Evolutionary conservation across 2,888 invertebrate genomes (phyloP).

Genomic region (Eupithecia insigniata): DNA sequence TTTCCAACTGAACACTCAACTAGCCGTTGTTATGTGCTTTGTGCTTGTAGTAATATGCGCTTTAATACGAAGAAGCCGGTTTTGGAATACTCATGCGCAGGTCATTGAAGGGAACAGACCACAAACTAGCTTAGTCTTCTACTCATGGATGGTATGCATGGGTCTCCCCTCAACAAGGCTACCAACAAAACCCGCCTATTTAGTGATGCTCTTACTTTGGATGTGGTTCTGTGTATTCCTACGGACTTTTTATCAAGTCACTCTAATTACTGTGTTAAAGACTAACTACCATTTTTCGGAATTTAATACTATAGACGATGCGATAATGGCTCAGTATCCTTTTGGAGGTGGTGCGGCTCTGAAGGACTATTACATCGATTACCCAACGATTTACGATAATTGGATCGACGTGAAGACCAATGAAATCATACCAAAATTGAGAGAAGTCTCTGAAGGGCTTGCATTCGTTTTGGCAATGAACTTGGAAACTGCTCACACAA

Average conservation of each 20-base stretch:
- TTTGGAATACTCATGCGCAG: conserved; percentile 41
- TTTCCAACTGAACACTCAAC: conserved; percentile 54
- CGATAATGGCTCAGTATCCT: conserved; percentile 57
- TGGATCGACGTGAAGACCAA: conserved; percentile 58
- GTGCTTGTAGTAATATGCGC: conserved; percentile 55
- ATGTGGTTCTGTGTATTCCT: conserved; percentile 70
- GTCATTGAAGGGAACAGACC: conserved; percentile 39
- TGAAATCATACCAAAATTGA: conserved; percentile 53
- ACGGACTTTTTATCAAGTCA: conserved; percentile 72
- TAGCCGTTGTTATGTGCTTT: conserved; percentile 59
- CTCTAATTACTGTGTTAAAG: conserved; percentile 67
- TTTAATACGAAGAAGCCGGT: conserved; percentile 52
- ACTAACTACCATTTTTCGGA: conserved; percentile 59
- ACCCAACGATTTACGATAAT: conserved; percentile 59
- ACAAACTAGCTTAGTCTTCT: conserved; percentile 55
- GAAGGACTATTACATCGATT: conserved; percentile 65
- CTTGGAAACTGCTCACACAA: conserved; percentile 53
- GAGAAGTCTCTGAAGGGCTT: conserved; percentile 58
- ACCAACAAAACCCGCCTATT: conserved; percentile 57
- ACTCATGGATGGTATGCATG: conserved; percentile 70
- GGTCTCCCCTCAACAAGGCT: conserved; percentile 60
- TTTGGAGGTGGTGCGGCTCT: conserved; percentile 67
- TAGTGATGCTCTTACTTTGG: conserved; percentile 63
- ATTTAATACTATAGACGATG: conserved; percentile 63
- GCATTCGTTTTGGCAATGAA: conserved; percentile 68